phyloP scores from a whole-genome alignment of 2,113 vertebrate genomes.

The Bucco capensis region DNA sequence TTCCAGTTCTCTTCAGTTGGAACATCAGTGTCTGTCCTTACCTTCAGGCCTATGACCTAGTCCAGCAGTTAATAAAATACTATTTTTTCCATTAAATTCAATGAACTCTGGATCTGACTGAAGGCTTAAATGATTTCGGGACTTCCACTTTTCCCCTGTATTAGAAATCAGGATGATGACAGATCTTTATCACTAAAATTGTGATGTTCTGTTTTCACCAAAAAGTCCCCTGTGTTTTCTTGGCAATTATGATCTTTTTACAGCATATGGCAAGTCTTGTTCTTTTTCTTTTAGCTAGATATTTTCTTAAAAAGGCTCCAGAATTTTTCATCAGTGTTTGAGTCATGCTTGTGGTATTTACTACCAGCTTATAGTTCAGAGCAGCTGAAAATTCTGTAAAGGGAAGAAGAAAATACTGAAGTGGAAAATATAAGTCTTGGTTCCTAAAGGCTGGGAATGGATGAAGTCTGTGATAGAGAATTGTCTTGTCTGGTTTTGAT shows the following conservation, averaged over 20 bases:
- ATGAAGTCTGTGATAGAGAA: not conserved
- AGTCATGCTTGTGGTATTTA: not conserved
- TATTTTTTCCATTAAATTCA: not conserved
- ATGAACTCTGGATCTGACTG: not conserved
- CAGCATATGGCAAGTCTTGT: not conserved
- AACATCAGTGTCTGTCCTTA: not conserved
- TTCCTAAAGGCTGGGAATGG: not conserved
- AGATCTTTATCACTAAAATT: not conserved
- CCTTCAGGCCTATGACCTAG: not conserved
- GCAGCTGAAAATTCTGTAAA: not conserved
- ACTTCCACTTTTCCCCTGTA: not conserved
- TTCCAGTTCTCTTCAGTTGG: not conserved
- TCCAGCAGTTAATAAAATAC: not conserved
- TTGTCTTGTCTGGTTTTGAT: not conserved
- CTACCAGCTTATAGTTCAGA: not conserved
- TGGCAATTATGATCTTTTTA: not conserved
- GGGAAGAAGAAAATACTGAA: not conserved
- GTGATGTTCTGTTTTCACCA: not conserved
- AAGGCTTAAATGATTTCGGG: not conserved
- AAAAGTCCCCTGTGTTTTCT: not conserved
- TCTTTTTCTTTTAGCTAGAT: not conserved
- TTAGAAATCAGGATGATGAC: not conserved
- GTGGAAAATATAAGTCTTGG: not conserved
- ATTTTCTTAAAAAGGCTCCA: not conserved
- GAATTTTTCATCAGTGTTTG: not conserved